Percentiles rank a stretch among this genome's conserved stretches.
Conservation (phyloP, 2,113 vertebrate genomes). For the Salvelinus alpinus region DNA sequence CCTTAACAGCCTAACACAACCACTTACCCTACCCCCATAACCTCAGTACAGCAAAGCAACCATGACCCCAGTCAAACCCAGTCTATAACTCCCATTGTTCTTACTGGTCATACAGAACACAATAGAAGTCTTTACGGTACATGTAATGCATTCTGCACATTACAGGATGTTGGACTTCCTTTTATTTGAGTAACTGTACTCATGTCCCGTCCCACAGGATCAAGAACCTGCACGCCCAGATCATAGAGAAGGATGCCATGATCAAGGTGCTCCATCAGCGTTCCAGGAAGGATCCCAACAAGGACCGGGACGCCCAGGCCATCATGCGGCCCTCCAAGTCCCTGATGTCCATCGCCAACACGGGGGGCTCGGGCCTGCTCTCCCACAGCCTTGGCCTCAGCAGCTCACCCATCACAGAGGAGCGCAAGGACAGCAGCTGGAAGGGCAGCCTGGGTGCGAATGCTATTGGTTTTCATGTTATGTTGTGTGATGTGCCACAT, state of each 20-base stretch:
- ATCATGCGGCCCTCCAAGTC: constrained; percentile 96
- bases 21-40: no score
- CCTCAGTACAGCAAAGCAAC: no score
- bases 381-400: constrained; percentile 87
- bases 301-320: constrained; percentile 81
- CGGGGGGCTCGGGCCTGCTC: constrained; percentile 80
- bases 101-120: no score
- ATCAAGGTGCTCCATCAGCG: constrained; percentile 98
- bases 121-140: no score
- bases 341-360: constrained; percentile 95
- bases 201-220: constrained; percentile 74
- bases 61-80: no score
- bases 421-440: constrained; percentile 92
- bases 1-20: no score
- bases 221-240: constrained; percentile 97
- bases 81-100: no score
- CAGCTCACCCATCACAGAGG: constrained; percentile 91
- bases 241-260: constrained; percentile 99
- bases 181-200: background rate
- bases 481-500: no score
- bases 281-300: constrained; percentile 90
- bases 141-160: no score
- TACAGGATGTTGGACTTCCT: no score
- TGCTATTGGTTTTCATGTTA: no score
- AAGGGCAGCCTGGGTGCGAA: constrained; percentile 93